phyloP scores from a whole-genome alignment of 2,113 vertebrate species.

The Camelus dromedarius region DNA sequence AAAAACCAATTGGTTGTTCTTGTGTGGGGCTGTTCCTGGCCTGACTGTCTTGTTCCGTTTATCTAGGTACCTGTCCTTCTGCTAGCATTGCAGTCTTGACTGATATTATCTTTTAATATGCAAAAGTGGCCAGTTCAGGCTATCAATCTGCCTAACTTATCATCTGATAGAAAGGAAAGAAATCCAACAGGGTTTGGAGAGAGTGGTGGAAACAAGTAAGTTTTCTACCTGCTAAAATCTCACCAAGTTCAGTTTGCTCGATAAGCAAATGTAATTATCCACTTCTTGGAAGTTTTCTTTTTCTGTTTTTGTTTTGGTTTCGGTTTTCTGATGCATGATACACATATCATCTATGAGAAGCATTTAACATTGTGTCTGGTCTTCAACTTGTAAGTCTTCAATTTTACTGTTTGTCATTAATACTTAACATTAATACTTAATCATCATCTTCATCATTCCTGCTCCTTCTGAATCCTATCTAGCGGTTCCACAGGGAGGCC shows the following conservation, averaged over 20 bases:
- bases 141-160: not conserved
- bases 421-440: not conserved
- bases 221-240: slow-evolving; percentile 23
- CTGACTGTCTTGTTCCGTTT: not conserved
- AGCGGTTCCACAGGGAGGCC: not conserved
- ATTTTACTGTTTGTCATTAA: not conserved
- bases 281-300: not conserved
- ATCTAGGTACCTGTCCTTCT: not conserved
- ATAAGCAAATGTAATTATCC: not conserved
- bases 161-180: not conserved
- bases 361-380: not conserved
- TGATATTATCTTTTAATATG: not conserved
- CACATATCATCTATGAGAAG: not conserved
- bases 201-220: not conserved
- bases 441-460: not conserved
- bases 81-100: not conserved
- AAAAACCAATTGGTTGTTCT: not conserved
- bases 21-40: not conserved
- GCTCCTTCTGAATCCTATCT: not conserved
- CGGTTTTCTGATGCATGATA: not conserved
- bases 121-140: not conserved
- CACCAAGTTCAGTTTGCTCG: not conserved
- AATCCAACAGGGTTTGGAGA: not conserved
- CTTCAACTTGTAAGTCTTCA: not conserved
- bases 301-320: not conserved